Evolutionary conservation across 64 coral and sea anemone species (phyloP), one percentile per base, ranked within the genome.

Genomic region (Stylophora pistillata): DNA sequence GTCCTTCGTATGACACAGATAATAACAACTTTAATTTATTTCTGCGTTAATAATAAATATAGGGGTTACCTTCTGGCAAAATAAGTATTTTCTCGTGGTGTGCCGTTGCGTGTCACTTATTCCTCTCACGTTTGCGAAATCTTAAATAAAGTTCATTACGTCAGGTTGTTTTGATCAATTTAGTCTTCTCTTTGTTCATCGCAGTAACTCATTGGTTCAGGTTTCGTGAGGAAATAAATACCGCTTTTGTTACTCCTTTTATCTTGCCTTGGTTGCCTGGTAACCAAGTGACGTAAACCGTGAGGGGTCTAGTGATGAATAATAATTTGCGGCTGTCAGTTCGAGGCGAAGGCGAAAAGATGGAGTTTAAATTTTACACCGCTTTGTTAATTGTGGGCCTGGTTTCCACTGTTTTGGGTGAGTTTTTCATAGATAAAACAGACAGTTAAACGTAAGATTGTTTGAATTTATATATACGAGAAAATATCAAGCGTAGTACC

Each of bases 371-470:
- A 13, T 2, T 84, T 69, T 2, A 53, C 61, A 34, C 53, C 18
- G 64, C 34, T 0, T 84, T 84, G 80, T 21, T 84, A 0, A 9
- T 84, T 54, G 52, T 84, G 60, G 80, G 80, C 20, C 34, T 84
- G 28, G 13, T 70, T 30, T 84, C 80, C 34, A 41, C 63, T 53
- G 60, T 37, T 84, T n/a, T 84, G 18, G 80, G 80, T 84, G 53
- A 28, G 80, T 84, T 84, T 84, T 11, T 68, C 21, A 68, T 1
- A 68, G 26, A 68, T 68, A 6, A 21, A 25, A 68, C 20, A 68
- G 23, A n/a, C 0, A 28, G 26, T 68, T 25, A 5, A 11, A 26
- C 7, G 4, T 1, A 12, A 10, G 62, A 68, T 21, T 68, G 2
- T 7, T 68, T 26, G 9, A 21, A 68, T 21, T 26, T n/a, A 68